Conservation (phyloP, 2,888 invertebrate species). For the Agonum fuliginosum region DNA sequence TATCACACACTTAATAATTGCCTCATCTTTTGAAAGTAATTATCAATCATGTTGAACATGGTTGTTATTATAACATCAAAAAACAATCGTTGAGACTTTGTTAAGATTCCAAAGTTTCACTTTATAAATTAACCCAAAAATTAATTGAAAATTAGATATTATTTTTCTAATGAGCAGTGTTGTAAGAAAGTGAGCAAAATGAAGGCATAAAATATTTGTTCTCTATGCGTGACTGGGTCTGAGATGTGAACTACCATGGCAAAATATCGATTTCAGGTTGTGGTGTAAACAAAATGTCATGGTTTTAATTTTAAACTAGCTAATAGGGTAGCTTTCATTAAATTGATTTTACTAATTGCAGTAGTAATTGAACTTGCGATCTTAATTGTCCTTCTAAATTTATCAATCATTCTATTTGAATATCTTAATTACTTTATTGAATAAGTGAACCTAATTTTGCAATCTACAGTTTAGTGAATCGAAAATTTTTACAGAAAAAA, state of each 20-base stretch:
- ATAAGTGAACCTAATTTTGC: conserved; percentile 1
- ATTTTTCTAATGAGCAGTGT: conserved; percentile 7
- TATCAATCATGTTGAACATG: conserved; percentile 35
- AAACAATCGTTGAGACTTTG: conserved; percentile 12
- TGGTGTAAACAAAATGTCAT: conserved; percentile 36
- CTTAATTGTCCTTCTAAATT: conserved; percentile 28
- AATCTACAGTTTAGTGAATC: neutral
- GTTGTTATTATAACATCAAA: conserved; percentile 3
- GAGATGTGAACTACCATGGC: conserved; percentile 9
- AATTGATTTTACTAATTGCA: conserved; percentile 17
- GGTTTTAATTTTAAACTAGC: neutral
- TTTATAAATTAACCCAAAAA: conserved; percentile 37
- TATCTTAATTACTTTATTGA: neutral
- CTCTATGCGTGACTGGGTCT: conserved; percentile 16
- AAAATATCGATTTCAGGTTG: conserved; percentile 6
- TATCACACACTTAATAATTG: conserved; percentile 36
- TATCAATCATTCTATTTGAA: conserved; percentile 17
- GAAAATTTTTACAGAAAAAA: neutral
- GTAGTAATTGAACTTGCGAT: conserved; percentile 9
- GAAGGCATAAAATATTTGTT: conserved; percentile 25
- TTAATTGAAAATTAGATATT: conserved; percentile 16
- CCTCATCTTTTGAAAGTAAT: conserved; percentile 29
- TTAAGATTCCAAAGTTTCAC: conserved; percentile 20
- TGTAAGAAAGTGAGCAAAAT: conserved; percentile 32
- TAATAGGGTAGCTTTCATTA: conserved; percentile 8